These are phyloP conservation scores for Lophotriccus pileatus DNA, from an alignment of 2,797 vertebrate species.

Conservation along the genomic window DNA sequence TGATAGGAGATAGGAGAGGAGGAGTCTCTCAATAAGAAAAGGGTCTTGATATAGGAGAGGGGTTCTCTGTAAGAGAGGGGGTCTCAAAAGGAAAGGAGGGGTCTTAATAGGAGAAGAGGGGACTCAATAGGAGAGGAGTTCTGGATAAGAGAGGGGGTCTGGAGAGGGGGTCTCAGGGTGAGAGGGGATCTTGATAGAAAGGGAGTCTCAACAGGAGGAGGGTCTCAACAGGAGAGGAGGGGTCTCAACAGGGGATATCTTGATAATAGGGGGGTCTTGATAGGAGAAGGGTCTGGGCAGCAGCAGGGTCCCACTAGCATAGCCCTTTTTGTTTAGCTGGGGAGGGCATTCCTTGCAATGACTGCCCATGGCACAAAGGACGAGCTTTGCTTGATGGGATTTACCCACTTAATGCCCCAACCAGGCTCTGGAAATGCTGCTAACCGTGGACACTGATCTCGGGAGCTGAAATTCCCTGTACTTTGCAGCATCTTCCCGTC, in stretches of 20 bases:
- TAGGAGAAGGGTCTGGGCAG: neutral
- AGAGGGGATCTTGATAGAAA: neutral
- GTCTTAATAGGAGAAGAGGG: neutral
- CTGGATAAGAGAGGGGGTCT: neutral
- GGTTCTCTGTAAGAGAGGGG: neutral
- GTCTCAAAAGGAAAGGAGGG: too few species aligned
- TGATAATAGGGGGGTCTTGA: neutral
- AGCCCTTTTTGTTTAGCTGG: neutral
- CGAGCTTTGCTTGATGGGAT: accelerated
- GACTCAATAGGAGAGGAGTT: neutral
- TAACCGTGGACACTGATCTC: accelerated
- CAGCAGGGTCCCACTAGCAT: neutral
- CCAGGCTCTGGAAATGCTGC: neutral
- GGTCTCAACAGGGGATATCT: neutral
- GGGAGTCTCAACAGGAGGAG: neutral
- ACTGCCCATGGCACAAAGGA: neutral
- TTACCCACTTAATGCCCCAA: accelerated
- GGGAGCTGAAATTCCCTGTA: neutral
- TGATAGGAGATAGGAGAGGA: neutral
- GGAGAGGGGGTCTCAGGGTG: neutral
- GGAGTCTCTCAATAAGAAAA: neutral
- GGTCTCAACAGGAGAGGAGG: neutral
- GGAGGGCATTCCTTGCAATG: accelerated
- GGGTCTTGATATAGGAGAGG: neutral
- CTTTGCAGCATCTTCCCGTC: neutral